Conservation (phyloP, 2,113 vertebrate species). For the Lanius ludovicianus region DNA sequence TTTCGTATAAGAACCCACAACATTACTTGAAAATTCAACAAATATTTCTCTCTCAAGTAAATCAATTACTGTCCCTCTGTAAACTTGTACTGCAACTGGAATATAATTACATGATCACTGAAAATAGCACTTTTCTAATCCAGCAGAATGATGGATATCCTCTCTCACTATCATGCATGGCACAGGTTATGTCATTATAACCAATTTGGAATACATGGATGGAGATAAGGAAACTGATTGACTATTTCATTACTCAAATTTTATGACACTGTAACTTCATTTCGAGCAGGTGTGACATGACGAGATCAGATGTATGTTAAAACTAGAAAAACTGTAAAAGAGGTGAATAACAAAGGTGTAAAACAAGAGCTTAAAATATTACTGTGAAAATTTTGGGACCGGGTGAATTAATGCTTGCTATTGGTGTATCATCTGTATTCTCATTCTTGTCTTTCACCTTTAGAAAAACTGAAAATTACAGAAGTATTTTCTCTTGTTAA, state of each 20-base stretch:
- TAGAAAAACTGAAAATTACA: not conserved
- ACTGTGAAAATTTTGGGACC: not conserved
- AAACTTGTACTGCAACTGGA: not conserved
- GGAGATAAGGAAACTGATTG: not conserved
- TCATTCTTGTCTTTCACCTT: not conserved
- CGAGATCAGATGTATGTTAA: not conserved
- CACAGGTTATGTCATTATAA: not conserved
- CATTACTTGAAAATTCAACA: slow-evolving; percentile 16
- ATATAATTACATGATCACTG: not conserved
- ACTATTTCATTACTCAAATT: not conserved
- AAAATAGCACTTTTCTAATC: not conserved
- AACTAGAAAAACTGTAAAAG: not conserved
- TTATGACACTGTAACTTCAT: not conserved
- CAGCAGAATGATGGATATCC: not conserved
- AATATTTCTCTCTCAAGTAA: not conserved
- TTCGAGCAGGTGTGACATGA: not conserved
- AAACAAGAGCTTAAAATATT: not conserved
- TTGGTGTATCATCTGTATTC: not conserved
- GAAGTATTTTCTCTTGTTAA: not conserved
- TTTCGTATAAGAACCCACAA: not conserved
- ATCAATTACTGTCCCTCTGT: not conserved
- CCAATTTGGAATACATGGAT: not conserved
- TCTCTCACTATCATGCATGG: not conserved
- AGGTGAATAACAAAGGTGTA: not conserved
- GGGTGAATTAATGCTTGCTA: not conserved